A percentile compares a stretch with the other conserved stretches of the same genome.
Conservation (phyloP, 2,888 invertebrate species). For the Pyralis farinalis region DNA sequence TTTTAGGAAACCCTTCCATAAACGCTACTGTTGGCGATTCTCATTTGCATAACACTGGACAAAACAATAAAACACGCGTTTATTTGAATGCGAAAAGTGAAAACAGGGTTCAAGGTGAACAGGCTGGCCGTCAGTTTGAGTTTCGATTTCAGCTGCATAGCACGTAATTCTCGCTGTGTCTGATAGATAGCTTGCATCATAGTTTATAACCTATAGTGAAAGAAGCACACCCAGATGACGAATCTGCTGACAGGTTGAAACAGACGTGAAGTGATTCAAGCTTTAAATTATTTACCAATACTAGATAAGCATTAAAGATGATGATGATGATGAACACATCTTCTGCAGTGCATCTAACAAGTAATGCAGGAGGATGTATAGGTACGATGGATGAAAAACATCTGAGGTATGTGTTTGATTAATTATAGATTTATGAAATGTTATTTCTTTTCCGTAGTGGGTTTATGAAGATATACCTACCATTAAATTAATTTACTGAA, state of each 20-base stretch:
- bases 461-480: too few species aligned
- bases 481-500: too few species aligned
- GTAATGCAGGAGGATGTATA: too few species aligned
- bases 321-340: too few species aligned
- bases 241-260: too few species aligned
- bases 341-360: too few species aligned
- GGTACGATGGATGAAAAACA: too few species aligned
- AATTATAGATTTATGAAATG: not conserved
- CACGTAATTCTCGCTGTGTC: constrained; percentile 43
- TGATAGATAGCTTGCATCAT: constrained; percentile 4
- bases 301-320: too few species aligned
- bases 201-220: not conserved
- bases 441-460: too few species aligned
- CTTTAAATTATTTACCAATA: too few species aligned
- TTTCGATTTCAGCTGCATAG: constrained; percentile 55
- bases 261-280: too few species aligned
- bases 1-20: constrained; percentile 70
- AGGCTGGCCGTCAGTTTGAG: constrained; percentile 52
- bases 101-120: constrained; percentile 67
- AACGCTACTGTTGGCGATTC: constrained; percentile 62
- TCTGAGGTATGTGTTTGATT: not conserved
- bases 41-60: constrained; percentile 75
- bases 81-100: constrained; percentile 74
- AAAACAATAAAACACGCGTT: constrained; percentile 61
- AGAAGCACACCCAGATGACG: not conserved